Evolutionary conservation across 2,113 vertebrate genomes (phyloP), one percentile per base, ranked within the genome.

Genomic region (Eira barbara): DNA sequence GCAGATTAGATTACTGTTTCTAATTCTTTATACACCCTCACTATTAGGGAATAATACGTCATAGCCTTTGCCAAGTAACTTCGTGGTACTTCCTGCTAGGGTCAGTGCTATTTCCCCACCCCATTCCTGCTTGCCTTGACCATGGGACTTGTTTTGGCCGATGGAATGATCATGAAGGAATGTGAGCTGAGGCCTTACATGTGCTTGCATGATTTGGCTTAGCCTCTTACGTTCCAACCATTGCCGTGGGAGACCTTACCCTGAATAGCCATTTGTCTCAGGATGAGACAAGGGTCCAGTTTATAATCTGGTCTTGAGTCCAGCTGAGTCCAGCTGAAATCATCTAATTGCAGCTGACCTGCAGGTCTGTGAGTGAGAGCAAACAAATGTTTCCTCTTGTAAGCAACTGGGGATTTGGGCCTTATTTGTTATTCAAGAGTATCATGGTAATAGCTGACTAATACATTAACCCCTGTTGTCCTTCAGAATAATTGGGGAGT

Each of bases 351-450:
- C 14, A 79, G 74, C 45, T 61, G 94, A 73, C 67, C 52, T 73
- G 29, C 80, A 69, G 45, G 78, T 92, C 52, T 42, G 39, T 9
- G 57, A 92, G 47, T 5, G 73, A 89, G 83, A 85, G 94, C 1
- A 95, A 81, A 34, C 91, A 69, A 80, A 71, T 79, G 84, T 78
- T 84, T 71, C 20, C 42, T 81, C 31, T 94, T 12, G 14, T 23
- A 34, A 76, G 47, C 7, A 23, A 63, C 52, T 85, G 57, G 47
- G 42, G 29, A n/a, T 89, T 83, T 76, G 85, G 61, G 39, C 13
- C 20, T 71, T 59, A 49, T 91, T 97, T 80, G 87, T 97, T 97
- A 95, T 10, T 6, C 34, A 57, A 71, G 57, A 84, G 76, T 84
- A 81, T 91, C 65, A 45, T 4, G 14, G 49, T 5, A 39, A 88